Percentiles rank a stretch among this genome's conserved stretches.
These are phyloP conservation scores for Calycopis cecrops DNA, from an alignment of 1,140 invertebrate species.

Conservation along the genomic window DNA sequence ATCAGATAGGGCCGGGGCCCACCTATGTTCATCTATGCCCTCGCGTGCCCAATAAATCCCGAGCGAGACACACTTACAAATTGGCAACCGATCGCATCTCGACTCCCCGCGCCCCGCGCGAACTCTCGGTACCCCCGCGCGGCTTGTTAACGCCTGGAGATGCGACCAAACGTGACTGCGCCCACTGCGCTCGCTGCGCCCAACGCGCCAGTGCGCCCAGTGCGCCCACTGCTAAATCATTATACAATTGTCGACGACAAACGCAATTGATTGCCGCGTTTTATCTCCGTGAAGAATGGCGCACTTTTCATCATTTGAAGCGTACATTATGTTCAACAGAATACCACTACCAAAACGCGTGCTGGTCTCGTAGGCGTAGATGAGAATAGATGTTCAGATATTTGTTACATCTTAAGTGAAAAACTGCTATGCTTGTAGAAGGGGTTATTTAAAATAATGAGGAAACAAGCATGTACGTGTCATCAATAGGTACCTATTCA, in stretches of 20 bases:
- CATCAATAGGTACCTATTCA: too few species aligned
- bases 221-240: conserved; percentile 17
- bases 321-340: too few species aligned
- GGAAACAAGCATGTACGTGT: too few species aligned
- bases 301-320: neutral
- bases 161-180: conserved; percentile 40
- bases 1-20: neutral
- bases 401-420: too few species aligned
- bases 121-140: conserved; percentile 30
- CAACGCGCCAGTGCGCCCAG: too few species aligned
- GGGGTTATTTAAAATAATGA: too few species aligned
- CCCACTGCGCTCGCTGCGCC: conserved; percentile 39
- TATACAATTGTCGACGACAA: conserved; percentile 20
- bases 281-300: conserved; percentile 12
- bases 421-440: too few species aligned
- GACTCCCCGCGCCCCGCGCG: conserved; percentile 42
- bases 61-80: conserved; percentile 53
- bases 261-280: conserved; percentile 21
- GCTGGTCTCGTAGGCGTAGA: too few species aligned
- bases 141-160: conserved; percentile 46
- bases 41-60: conserved; percentile 63
- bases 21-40: conserved; percentile 25
- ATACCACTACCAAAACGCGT: too few species aligned
- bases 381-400: too few species aligned
- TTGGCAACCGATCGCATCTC: conserved; percentile 56